Evolutionary conservation across 2,888 invertebrate genomes (phyloP).

Genomic region (Thera obeliscata): DNA sequence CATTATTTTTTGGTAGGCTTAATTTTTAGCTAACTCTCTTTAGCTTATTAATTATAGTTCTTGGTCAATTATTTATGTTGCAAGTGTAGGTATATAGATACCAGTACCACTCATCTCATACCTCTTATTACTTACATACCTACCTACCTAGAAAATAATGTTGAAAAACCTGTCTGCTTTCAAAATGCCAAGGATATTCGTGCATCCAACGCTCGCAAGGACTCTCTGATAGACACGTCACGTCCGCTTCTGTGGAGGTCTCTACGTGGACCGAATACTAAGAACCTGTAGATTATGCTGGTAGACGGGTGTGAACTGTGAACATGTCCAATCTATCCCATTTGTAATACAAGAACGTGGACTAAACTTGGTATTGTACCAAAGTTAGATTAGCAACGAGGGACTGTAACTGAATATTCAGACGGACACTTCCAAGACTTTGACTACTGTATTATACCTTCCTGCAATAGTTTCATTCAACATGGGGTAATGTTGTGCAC

Average conservation of each 20-base stretch:
- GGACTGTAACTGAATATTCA: conserved; percentile 5
- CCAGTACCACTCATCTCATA: too few species aligned
- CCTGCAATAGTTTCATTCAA: too few species aligned
- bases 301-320: conserved; percentile 57
- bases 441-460: background rate
- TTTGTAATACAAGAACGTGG: conserved; percentile 43
- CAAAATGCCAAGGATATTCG: conserved; percentile 29
- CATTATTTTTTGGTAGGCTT: conserved; percentile 4
- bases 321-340: conserved; percentile 56
- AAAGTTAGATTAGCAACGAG: conserved; percentile 18
- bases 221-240: conserved; percentile 57
- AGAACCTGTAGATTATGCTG: conserved; percentile 31
- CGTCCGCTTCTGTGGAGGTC: conserved; percentile 74
- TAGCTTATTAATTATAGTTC: background rate
- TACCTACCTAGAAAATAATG: background rate
- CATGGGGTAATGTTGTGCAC: too few species aligned
- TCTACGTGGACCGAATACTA: conserved; percentile 67
- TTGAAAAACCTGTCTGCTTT: conserved; percentile 15
- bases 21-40: background rate
- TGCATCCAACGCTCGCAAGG: conserved; percentile 13
- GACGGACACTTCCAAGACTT: background rate
- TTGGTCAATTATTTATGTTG: background rate
- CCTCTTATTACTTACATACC: background rate
- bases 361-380: conserved; percentile 9
- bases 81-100: background rate